Conservation (phyloP, 30 jellyfish, hydroid and myxozoan species). For the Cassiopea andromeda region DNA sequence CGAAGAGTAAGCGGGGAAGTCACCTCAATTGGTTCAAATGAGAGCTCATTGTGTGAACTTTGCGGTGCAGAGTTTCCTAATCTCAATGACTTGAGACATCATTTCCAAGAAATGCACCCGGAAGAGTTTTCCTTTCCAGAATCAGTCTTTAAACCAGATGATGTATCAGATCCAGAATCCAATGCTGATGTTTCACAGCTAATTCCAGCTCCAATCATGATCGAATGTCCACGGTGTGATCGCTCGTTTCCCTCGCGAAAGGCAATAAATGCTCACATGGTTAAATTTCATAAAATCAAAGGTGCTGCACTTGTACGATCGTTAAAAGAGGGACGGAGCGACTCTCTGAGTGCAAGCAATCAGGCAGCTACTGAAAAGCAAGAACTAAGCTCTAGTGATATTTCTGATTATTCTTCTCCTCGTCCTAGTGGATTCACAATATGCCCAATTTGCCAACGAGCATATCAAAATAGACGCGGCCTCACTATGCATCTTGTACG, state of each 20-base stretch:
- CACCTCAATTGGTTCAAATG: conserved; percentile 9
- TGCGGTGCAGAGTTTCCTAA: conserved; percentile 60
- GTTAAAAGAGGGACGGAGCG: conserved; percentile 34
- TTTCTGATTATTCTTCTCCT: background rate
- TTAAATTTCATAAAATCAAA: conserved; percentile 46
- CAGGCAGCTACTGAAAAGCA: background rate
- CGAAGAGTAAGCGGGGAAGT: conserved; percentile 12
- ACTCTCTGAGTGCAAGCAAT: background rate
- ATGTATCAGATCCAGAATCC: background rate
- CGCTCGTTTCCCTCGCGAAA: conserved; percentile 84
- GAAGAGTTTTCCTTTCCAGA: conserved; percentile 56
- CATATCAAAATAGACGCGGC: conserved; percentile 76
- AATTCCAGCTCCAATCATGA: background rate
- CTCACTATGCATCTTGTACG: conserved; percentile 79
- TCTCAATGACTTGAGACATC: conserved; percentile 56
- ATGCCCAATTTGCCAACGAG: conserved; percentile 80
- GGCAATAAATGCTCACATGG: conserved; percentile 57
- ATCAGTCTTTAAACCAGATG: conserved; percentile 10
- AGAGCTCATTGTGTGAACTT: conserved; percentile 57
- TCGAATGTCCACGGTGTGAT: conserved; percentile 88
- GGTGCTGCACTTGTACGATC: conserved; percentile 59
- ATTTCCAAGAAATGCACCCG: conserved; percentile 74
- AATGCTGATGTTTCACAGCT: background rate
- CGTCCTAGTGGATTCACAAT: conserved; percentile 32
- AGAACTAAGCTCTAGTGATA: background rate